A percentile compares a stretch with the other conserved stretches of the same genome.
Conservation (phyloP, 2,888 invertebrate genomes). For the Gastracanthus pulcherrimus region DNA sequence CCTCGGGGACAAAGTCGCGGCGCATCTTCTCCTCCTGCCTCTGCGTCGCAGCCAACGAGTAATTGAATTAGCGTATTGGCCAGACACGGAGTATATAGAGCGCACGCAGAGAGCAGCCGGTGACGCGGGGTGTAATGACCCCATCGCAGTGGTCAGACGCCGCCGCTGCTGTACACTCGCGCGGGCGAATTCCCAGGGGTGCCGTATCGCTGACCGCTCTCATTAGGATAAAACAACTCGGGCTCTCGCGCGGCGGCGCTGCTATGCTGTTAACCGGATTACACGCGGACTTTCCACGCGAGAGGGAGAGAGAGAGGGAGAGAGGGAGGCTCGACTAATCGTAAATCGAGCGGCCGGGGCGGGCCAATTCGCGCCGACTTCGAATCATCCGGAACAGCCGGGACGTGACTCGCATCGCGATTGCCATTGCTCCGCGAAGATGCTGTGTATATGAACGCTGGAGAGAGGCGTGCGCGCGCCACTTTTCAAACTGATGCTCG, state of each 20-base stretch:
- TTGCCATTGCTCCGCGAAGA: too few relatives aligned
- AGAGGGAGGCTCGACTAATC: conserved; percentile 18
- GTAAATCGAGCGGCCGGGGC: conserved; percentile 41
- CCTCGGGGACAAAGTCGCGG: too few relatives aligned
- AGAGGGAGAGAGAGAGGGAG: neutral
- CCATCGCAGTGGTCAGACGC: too few relatives aligned
- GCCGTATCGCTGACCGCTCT: conserved; percentile 71
- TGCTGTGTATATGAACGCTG: too few relatives aligned
- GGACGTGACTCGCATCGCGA: conserved; percentile 55
- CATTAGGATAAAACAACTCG: conserved; percentile 75
- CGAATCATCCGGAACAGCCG: conserved; percentile 52
- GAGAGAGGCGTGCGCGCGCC: conserved; percentile 38
- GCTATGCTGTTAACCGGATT: conserved; percentile 70
- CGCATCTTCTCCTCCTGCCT: too few relatives aligned
- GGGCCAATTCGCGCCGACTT: conserved; percentile 52
- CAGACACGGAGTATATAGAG: too few relatives aligned
- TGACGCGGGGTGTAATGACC: conserved; percentile 70
- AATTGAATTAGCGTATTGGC: conserved; percentile 49
- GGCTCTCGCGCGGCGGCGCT: conserved; percentile 54
- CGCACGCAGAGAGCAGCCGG: neutral
- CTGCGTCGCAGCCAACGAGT: neutral
- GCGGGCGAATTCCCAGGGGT: conserved; percentile 70
- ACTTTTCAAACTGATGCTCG: conserved; percentile 35
- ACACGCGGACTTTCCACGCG: conserved; percentile 61
- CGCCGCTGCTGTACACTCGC: too few relatives aligned